Evolutionary conservation across 1,140 invertebrate species (phyloP), one percentile per base, ranked within the genome.

Genomic region (Drosophila ficusphila): DNA sequence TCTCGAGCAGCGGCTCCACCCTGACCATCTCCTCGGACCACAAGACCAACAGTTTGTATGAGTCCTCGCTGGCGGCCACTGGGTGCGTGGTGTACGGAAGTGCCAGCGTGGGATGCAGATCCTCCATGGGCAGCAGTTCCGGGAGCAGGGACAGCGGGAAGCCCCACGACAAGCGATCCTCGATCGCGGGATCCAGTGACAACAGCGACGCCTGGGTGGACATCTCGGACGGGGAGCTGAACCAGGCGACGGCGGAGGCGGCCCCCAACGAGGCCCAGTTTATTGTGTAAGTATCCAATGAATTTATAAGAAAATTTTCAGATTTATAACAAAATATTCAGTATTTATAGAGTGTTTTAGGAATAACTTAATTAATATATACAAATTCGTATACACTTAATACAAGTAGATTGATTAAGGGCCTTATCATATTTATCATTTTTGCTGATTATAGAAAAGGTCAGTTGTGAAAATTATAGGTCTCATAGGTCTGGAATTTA

Each of bases 191-290:
- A 27, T 91, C 92, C 41, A 94, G 93, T 57, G 94, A 94, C 62
- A 92, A 93, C 27, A 95, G 94, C 74, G 94, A 95, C 56, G 94
- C 94, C 61, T 95, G 94, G 94, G 93, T 94, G 42, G 94, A 95
- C 70, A 92, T 95, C 4, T 94, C 93, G 16, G 94, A 95, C 71
- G 78, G 75, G 0, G 83, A 89, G 29, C 41, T 67, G 0, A 21
- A 46, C 0, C 64, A 41, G 0, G 16, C 54, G 7, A 29, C 16
- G 0, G 16, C 52, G 11, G 56, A 73, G 27, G 48, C 52, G 11
- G 18, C 34, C 38, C 7, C 31, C 51, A 53, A 36, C 38, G 82
- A 85, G 33, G 68, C 86, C 36, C 89, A 90, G 58, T 91, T 92
- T 60, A 90, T 92, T 57, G 90, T 93, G 92, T 93, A 76, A 92